Evolutionary conservation across 1,140 invertebrate genomes (phyloP).

Genomic region (Drosophila pseudoananassae): DNA sequence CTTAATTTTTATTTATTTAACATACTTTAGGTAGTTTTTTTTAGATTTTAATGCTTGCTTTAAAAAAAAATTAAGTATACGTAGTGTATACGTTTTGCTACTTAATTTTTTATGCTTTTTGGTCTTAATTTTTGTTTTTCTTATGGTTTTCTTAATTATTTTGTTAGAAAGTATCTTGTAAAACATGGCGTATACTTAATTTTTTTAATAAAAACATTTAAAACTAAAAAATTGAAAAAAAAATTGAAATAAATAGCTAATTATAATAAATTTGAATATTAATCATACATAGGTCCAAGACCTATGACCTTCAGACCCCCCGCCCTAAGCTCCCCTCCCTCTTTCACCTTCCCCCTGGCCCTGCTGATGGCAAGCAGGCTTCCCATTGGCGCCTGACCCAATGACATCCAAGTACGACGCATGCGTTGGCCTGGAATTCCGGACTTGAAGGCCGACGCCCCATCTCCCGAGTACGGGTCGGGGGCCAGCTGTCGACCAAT

Average conservation of each 20-base stretch:
- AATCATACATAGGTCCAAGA: too few relatives aligned
- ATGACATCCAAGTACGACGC: slow-evolving; percentile 41
- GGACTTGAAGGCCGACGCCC: slow-evolving; percentile 36
- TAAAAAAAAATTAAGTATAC: neutral
- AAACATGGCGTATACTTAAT: too few relatives aligned
- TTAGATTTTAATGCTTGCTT: too few relatives aligned
- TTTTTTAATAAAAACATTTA: too few relatives aligned
- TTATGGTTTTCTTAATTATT: neutral
- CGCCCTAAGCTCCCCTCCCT: too few relatives aligned
- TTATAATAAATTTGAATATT: neutral
- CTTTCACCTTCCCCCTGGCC: too few relatives aligned
- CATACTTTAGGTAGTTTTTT: neutral
- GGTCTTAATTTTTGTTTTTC: too few relatives aligned
- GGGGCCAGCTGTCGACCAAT: slow-evolving; percentile 43
- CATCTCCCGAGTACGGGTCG: neutral
- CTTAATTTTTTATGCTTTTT: neutral
- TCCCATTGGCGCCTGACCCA: slow-evolving; percentile 45
- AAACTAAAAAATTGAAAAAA: too few relatives aligned
- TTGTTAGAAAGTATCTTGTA: too few relatives aligned
- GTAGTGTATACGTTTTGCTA: neutral
- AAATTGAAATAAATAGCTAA: neutral
- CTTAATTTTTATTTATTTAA: neutral
- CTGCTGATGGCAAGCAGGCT: slow-evolving; percentile 2
- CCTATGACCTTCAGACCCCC: slow-evolving; percentile 18
- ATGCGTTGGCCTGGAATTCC: slow-evolving; percentile 33